A percentile compares a stretch with the other conserved stretches of the same genome.
These are phyloP conservation scores for Parnassius glacialis DNA, from an alignment of 2,888 invertebrate species.

Conservation along the genomic window DNA sequence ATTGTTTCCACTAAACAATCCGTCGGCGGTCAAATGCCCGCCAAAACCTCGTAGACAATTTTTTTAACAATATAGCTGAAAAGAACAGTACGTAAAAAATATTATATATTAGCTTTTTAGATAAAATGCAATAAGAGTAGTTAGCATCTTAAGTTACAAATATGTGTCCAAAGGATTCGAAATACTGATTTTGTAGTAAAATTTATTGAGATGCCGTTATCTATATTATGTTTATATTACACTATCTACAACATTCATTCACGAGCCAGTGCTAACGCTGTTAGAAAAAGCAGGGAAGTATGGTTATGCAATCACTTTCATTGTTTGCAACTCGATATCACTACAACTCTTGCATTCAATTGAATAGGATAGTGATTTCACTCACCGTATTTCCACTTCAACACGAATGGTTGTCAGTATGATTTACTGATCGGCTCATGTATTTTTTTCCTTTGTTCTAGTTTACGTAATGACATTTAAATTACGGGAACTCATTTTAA, in stretches of 20 bases:
- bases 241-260: slow-evolving; percentile 37
- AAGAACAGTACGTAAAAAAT: no score
- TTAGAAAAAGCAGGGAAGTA: slow-evolving; percentile 28
- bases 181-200: no score
- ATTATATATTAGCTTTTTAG: no score
- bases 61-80: no score
- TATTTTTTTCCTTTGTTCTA: background rate
- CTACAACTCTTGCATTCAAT: slow-evolving; percentile 33
- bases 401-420: background rate
- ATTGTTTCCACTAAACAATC: no score
- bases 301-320: slow-evolving; percentile 61
- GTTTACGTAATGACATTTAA: background rate
- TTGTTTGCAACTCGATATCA: slow-evolving; percentile 56
- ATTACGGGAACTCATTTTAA: background rate
- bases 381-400: slow-evolving; percentile 6
- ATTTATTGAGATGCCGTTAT: no score
- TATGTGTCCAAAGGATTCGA: no score
- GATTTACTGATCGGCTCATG: background rate
- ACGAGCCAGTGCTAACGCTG: slow-evolving; percentile 35
- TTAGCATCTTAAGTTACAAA: no score
- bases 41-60: no score
- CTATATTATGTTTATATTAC: background rate
- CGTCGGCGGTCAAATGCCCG: no score
- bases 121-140: no score
- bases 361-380: slow-evolving; percentile 19